Evolutionary conservation across 2,113 vertebrate genomes (phyloP).

Genomic region (Epinephelus moara): DNA sequence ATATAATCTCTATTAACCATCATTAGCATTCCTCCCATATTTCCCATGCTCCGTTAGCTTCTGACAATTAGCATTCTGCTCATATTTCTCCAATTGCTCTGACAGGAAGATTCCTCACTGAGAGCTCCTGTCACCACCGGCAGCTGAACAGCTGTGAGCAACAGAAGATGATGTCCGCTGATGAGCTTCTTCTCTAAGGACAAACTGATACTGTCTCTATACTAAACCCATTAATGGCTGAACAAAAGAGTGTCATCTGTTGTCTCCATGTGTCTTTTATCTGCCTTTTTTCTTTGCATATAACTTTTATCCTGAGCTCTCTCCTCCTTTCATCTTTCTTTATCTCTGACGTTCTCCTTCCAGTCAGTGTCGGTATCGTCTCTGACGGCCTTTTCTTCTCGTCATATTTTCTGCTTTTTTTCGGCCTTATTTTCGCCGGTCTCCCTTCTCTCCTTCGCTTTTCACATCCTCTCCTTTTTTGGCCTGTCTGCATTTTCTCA

Average conservation of each 20-base stretch:
- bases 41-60: constrained; percentile 60
- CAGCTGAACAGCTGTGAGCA: constrained; percentile 23
- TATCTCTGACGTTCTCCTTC: neutral
- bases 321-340: too few species aligned
- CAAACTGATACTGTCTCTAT: neutral
- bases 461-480: neutral
- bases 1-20: constrained; percentile 62
- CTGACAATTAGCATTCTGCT: constrained; percentile 64
- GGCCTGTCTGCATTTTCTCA: constrained; percentile 18
- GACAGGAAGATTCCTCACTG: constrained; percentile 55
- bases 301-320: neutral
- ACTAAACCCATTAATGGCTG: neutral
- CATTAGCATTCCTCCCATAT: constrained; percentile 75
- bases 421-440: neutral
- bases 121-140: constrained; percentile 44
- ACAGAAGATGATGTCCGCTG: constrained; percentile 1
- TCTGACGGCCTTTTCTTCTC: neutral
- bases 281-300: neutral
- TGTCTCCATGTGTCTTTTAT: constrained; percentile 7
- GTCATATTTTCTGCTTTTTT: neutral
- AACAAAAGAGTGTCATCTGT: neutral
- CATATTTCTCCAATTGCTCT: constrained; percentile 31
- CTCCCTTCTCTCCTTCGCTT: neutral
- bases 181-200: constrained; percentile 11
- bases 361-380: neutral